Evolutionary conservation across 2,113 vertebrate species (phyloP).

Genomic region (Nipponia nippon): DNA sequence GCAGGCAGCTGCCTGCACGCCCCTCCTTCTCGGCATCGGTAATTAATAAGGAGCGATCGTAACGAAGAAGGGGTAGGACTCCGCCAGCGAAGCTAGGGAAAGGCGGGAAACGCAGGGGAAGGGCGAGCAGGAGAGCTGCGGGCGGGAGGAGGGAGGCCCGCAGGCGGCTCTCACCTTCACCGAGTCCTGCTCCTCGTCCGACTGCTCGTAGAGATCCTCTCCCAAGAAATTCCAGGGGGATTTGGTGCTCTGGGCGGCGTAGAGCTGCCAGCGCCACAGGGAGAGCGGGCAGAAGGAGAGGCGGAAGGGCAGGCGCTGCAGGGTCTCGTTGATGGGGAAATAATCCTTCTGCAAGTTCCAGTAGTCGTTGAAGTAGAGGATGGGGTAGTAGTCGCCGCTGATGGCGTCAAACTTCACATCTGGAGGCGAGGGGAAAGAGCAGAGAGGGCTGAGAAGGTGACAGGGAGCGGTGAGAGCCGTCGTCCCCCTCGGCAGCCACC

Average conservation of each 20-base stretch:
- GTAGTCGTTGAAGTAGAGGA: constrained; percentile 96
- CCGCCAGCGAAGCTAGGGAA: background rate
- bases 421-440: background rate
- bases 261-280: constrained; percentile 96
- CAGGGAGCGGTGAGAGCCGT: fast-evolving
- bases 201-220: constrained; percentile 92
- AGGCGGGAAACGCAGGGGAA: fast-evolving
- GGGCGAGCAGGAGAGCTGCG: background rate
- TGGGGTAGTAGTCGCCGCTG: constrained; percentile 93
- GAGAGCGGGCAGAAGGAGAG: constrained; percentile 89
- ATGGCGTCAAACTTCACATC: constrained; percentile 94
- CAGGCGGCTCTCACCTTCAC: constrained; percentile 78
- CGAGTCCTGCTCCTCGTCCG: constrained; percentile 94
- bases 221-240: constrained; percentile 91
- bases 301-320: constrained; percentile 82
- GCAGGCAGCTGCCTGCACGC: background rate
- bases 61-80: too few species aligned
- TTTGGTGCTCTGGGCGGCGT: constrained; percentile 88
- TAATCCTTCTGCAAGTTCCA: constrained; percentile 98
- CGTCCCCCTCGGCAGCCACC: background rate
- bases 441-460: background rate
- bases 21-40: too few species aligned
- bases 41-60: fast-evolving
- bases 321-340: constrained; percentile 86
- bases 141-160: fast-evolving